A percentile compares a stretch with the other conserved stretches of the same genome.
These are phyloP conservation scores for Brachyistius frenatus DNA, from an alignment of 2,113 vertebrate genomes.

Conservation along the genomic window DNA sequence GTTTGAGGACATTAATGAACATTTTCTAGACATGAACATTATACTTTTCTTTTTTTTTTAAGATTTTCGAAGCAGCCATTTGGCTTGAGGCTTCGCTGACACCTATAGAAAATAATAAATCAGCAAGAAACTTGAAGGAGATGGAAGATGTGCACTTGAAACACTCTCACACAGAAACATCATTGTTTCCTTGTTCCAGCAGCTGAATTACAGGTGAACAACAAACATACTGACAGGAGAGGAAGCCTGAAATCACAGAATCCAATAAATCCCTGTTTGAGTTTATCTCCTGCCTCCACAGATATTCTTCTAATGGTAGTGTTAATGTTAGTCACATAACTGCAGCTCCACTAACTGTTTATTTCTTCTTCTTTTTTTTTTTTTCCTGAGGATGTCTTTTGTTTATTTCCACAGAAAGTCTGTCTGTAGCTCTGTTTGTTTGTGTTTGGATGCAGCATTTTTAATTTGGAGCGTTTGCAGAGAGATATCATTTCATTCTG, in stretches of 20 bases:
- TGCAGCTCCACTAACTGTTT: neutral
- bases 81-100: too few relatives aligned
- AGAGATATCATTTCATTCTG: constrained; percentile 13
- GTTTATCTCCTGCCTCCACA: neutral
- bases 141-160: constrained; percentile 2
- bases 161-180: neutral
- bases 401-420: constrained; percentile 9
- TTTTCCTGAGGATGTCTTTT: constrained; percentile 1
- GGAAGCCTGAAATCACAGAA: neutral
- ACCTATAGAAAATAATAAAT: constrained; percentile 1
- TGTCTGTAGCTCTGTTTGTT: constrained; percentile 1
- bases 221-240: neutral
- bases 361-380: neutral
- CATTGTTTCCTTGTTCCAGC: neutral
- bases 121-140: neutral
- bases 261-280: neutral
- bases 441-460: constrained; percentile 21
- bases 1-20: too few relatives aligned
- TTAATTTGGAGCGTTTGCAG: constrained; percentile 52
- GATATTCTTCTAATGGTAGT: neutral
- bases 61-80: too few relatives aligned
- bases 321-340: neutral
- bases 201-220: constrained; percentile 2
- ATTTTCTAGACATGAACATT: neutral
- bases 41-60: neutral